phyloP scores from a whole-genome alignment of 2,888 invertebrate genomes.

The Coecobrya sp. region DNA sequence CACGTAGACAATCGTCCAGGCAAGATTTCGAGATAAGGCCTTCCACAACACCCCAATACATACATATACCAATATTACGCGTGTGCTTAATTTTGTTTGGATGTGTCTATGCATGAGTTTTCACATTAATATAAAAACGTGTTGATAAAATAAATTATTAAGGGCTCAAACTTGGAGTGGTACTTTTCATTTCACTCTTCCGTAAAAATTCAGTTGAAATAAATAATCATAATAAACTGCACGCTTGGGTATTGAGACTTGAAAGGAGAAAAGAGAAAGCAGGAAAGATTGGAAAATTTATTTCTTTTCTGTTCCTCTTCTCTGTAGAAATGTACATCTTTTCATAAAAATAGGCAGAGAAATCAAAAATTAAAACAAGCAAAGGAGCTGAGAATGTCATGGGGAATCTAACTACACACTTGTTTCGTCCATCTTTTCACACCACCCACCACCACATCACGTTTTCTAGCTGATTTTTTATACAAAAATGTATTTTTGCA shows the following conservation, averaged over 20 bases:
- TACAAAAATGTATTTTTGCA: neutral
- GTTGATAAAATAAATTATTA: neutral
- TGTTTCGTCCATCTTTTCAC: neutral
- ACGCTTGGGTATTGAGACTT: neutral
- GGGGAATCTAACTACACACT: neutral
- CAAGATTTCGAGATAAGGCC: neutral
- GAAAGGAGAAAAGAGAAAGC: neutral
- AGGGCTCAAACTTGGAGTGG: neutral
- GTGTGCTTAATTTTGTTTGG: slow-evolving; percentile 9
- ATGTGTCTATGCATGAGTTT: neutral
- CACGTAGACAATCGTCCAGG: neutral
- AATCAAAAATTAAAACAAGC: neutral
- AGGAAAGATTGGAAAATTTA: neutral
- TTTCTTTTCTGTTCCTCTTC: neutral
- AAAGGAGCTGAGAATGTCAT: neutral
- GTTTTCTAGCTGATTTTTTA: slow-evolving; percentile 6
- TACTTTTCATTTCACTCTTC: no score
- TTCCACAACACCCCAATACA: slow-evolving; percentile 18
- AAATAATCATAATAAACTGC: neutral
- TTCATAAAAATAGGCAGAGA: neutral
- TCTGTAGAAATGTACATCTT: neutral
- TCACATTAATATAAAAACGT: neutral
- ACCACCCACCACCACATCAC: slow-evolving; percentile 15
- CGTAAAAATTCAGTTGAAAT: no score
- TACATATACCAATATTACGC: no score